Evolutionary conservation across 2,113 vertebrate species (phyloP).

Genomic region (Ifrita kowaldi): DNA sequence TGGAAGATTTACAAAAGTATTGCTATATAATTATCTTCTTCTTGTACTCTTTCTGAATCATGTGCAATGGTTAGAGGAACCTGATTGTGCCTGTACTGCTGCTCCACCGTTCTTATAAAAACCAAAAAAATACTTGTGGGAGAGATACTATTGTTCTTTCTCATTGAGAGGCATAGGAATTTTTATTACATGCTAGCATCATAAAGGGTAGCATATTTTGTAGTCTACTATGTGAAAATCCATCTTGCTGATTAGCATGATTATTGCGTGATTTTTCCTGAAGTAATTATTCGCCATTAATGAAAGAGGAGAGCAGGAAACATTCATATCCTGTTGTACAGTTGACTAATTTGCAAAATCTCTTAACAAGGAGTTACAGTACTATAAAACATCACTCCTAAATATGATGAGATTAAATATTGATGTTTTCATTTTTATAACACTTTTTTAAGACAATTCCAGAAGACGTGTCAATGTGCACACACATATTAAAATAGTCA

Average conservation of each 20-base stretch:
- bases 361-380: background rate
- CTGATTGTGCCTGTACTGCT: background rate
- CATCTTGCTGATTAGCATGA: background rate
- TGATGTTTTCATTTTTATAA: background rate
- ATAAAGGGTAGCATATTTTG: background rate
- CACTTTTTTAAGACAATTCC: background rate
- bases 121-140: background rate
- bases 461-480: background rate
- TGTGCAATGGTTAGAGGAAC: background rate
- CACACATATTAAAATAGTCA: background rate
- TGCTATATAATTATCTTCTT: background rate
- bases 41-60: background rate
- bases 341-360: background rate
- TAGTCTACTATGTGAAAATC: background rate
- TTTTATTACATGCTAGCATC: background rate
- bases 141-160: background rate
- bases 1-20: background rate
- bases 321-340: background rate
- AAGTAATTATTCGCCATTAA: background rate
- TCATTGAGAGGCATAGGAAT: background rate
- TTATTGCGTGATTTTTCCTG: background rate
- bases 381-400: background rate
- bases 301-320: conserved; percentile 15
- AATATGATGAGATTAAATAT: background rate
- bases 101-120: background rate